Conservation (phyloP, 2,113 vertebrate species). For the Prunella himalayana region DNA sequence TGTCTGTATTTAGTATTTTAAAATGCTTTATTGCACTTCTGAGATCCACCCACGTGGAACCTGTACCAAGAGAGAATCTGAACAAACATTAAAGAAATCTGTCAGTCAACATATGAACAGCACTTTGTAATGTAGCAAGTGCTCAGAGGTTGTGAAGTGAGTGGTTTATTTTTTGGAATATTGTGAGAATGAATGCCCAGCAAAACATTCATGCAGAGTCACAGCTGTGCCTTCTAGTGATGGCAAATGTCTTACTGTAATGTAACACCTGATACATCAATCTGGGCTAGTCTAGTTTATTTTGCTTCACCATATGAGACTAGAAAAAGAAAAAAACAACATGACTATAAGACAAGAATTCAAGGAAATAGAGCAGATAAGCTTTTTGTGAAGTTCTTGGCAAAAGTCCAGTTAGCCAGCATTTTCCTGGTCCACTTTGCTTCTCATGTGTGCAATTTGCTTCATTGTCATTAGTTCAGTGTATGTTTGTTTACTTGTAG, state of each 20-base stretch:
- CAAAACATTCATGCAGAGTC: neutral
- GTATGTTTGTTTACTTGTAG: neutral
- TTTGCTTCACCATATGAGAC: neutral
- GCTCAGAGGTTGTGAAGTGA: neutral
- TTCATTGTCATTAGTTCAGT: neutral
- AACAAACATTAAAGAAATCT: neutral
- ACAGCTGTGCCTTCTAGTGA: neutral
- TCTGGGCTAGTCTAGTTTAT: neutral
- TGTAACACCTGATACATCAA: neutral
- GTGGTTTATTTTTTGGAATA: neutral
- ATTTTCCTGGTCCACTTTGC: neutral
- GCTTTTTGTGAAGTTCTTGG: neutral
- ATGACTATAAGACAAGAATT: neutral
- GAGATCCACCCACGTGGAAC: neutral
- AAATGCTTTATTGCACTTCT: neutral
- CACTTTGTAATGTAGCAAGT: neutral
- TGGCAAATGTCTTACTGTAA: neutral
- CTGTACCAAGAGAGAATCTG: neutral
- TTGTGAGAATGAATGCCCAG: neutral
- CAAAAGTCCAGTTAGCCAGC: neutral
- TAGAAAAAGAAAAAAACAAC: neutral
- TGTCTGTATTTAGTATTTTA: neutral
- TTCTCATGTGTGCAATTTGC: neutral
- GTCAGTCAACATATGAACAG: neutral
- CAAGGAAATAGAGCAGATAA: neutral